These are phyloP conservation scores for Dusona sp. DNA, from an alignment of 2,888 invertebrate genomes.

Conservation along the genomic window DNA sequence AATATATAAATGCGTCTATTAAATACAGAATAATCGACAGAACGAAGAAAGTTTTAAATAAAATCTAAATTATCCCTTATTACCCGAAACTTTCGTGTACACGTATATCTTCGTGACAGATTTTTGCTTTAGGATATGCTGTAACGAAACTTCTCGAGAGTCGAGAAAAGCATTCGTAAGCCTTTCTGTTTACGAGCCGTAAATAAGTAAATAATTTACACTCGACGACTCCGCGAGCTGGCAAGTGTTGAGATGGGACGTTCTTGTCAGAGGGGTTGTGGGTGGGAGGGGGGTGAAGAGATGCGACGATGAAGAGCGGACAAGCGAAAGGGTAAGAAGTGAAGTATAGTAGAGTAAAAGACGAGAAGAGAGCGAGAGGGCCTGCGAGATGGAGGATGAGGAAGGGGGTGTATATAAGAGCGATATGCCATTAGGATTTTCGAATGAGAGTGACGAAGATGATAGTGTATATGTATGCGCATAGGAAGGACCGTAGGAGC, in stretches of 20 bases:
- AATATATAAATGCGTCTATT: background rate
- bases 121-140: constrained; percentile 32
- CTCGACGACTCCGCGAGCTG: constrained; percentile 77
- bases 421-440: constrained; percentile 33
- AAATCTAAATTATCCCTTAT: background rate
- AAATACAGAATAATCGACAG: background rate
- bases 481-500: constrained; percentile 29
- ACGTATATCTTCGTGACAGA: constrained; percentile 39
- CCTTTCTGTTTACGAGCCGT: constrained; percentile 81
- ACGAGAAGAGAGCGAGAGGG: constrained; percentile 67
- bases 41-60: background rate
- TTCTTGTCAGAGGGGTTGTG: constrained; percentile 19
- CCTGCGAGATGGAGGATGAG: constrained; percentile 34
- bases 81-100: background rate
- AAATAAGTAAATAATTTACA: constrained; percentile 84
- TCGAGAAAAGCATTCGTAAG: constrained; percentile 71
- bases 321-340: constrained; percentile 67
- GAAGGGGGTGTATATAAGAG: constrained; percentile 47
- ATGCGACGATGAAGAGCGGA: constrained; percentile 72
- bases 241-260: constrained; percentile 75
- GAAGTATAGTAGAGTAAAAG: constrained; percentile 75
- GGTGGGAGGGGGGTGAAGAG: constrained; percentile 39
- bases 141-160: constrained; percentile 40
- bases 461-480: constrained; percentile 26
- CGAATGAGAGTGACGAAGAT: constrained; percentile 54